Evolutionary conservation across 2,113 vertebrate species (phyloP).

Genomic region (Arvicanthis niloticus): DNA sequence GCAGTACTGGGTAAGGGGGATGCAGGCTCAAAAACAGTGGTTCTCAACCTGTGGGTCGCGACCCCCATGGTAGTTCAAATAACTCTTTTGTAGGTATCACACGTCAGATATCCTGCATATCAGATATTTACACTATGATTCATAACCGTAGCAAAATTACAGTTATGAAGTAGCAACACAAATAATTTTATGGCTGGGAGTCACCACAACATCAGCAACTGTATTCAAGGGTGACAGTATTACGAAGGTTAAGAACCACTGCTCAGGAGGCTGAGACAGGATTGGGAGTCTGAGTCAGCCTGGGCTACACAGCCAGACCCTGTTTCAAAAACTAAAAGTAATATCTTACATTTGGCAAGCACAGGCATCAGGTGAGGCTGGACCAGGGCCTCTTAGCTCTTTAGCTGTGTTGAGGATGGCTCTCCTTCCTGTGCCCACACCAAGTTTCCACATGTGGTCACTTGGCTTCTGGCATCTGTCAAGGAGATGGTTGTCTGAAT

Average conservation of each 20-base stretch:
- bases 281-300: neutral
- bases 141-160: neutral
- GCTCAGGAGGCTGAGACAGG: neutral
- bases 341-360: too few species aligned
- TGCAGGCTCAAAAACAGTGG: neutral
- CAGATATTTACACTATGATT: neutral
- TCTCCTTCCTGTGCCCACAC: neutral
- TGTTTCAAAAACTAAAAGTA: neutral
- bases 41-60: neutral
- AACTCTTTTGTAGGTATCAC: neutral
- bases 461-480: neutral
- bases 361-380: neutral
- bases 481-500: neutral
- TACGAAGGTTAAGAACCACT: neutral
- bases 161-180: neutral
- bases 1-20: neutral
- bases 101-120: neutral
- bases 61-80: neutral
- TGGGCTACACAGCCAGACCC: neutral
- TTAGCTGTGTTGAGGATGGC: neutral
- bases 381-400: neutral
- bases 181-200: neutral
- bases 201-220: neutral
- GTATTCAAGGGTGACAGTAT: neutral
- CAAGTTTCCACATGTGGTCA: neutral